phyloP scores from a whole-genome alignment of 2,113 vertebrate genomes.

The Rhinopomastus cyanomelas region DNA sequence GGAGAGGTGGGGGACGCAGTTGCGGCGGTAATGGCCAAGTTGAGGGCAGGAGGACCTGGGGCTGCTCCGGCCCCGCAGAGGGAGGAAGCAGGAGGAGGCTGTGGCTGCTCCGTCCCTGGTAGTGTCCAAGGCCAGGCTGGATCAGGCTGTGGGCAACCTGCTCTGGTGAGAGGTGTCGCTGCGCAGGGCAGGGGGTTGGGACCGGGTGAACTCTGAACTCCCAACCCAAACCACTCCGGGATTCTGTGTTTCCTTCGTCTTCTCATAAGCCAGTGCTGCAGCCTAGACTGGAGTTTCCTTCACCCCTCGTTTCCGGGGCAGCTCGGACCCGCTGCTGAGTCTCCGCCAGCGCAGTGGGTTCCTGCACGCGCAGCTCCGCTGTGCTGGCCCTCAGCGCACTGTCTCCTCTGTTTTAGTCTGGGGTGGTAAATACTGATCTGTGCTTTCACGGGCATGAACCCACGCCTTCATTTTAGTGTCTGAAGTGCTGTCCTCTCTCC shows the following conservation, averaged over 20 bases:
- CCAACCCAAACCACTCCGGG: too few species aligned
- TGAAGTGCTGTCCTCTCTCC: neutral
- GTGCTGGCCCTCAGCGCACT: neutral
- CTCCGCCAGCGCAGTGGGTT: neutral
- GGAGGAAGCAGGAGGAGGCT: too few species aligned
- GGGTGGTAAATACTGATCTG: rapidly evolving
- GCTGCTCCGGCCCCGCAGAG: too few species aligned
- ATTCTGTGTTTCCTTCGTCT: neutral
- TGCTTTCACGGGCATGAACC: neutral
- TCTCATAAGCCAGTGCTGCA: neutral
- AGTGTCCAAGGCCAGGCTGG: too few species aligned
- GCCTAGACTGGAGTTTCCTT: neutral
- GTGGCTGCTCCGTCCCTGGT: too few species aligned
- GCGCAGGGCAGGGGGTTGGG: too few species aligned
- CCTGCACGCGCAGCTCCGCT: neutral
- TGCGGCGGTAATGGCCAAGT: too few species aligned
- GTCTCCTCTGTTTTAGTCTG: neutral
- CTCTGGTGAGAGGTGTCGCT: too few species aligned
- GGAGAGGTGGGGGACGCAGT: too few species aligned
- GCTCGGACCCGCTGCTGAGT: neutral
- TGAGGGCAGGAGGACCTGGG: too few species aligned
- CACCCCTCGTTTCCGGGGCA: neutral
- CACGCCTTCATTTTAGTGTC: neutral
- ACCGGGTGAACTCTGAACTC: too few species aligned
- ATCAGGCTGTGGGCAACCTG: too few species aligned